Conservation (phyloP, 1,140 invertebrate genomes). For the Epicauta chinensis region DNA sequence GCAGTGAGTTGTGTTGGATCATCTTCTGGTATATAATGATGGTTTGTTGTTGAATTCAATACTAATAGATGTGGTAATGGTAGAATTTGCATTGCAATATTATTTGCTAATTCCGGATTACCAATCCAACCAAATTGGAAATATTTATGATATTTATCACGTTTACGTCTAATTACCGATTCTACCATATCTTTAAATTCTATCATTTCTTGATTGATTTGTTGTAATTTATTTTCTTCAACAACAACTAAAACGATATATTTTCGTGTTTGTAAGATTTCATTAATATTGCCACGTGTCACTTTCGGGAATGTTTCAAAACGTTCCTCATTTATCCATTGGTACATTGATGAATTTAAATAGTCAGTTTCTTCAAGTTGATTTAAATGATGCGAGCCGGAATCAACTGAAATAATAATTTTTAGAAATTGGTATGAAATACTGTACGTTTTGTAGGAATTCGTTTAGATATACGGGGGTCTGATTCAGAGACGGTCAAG, state of each 20-base stretch:
- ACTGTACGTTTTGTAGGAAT: too few species aligned
- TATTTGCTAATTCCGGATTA: constrained; percentile 78
- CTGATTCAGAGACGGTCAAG: too few species aligned
- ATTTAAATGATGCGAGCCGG: constrained; percentile 10
- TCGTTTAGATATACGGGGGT: too few species aligned
- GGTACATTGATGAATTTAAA: constrained; percentile 62
- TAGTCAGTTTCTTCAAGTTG: constrained; percentile 33
- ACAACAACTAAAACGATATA: constrained; percentile 80
- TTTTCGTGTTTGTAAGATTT: constrained; percentile 77
- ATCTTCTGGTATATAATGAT: constrained; percentile 85
- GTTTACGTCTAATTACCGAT: constrained; percentile 68
- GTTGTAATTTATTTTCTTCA: constrained; percentile 79
- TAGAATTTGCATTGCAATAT: constrained; percentile 79
- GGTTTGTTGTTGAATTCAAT: constrained; percentile 81
- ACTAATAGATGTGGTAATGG: constrained; percentile 82
- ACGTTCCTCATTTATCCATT: constrained; percentile 86
- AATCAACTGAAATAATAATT: constrained; percentile 23
- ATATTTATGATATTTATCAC: constrained; percentile 68
- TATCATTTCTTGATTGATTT: constrained; percentile 71
- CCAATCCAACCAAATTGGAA: constrained; percentile 94
- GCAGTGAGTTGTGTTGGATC: constrained; percentile 71
- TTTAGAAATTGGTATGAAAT: constrained; percentile 10
- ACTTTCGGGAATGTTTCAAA: constrained; percentile 88
- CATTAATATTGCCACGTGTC: constrained; percentile 74
- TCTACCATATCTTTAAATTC: constrained; percentile 83